Evolutionary conservation across 2,797 vertebrate genomes (phyloP).

Genomic region (Crypturellus tataupa): DNA sequence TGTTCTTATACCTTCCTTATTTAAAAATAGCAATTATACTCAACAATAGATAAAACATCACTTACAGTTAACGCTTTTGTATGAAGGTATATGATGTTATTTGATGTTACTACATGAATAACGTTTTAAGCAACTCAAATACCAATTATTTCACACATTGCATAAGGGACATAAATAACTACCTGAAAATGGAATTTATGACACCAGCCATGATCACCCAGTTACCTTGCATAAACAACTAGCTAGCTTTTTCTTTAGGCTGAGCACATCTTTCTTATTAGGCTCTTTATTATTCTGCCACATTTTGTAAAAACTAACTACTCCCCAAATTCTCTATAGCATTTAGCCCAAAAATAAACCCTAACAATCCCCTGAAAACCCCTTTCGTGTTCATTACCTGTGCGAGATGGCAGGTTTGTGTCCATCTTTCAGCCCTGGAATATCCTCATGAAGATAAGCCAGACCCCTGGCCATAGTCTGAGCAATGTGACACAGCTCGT

Average conservation of each 20-base stretch:
- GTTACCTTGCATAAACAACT: background rate
- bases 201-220: too few relatives aligned
- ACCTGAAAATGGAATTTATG: background rate
- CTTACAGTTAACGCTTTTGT: background rate
- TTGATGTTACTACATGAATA: accelerated
- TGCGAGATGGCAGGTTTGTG: constrained; percentile 97
- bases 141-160: background rate
- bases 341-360: background rate
- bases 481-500: constrained; percentile 93
- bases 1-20: background rate
- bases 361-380: too few relatives aligned
- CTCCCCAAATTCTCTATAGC: accelerated
- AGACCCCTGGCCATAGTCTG: constrained; percentile 92
- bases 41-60: background rate
- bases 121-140: background rate
- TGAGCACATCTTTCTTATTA: background rate
- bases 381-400: constrained; percentile 77
- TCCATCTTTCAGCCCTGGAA: constrained; percentile 94
- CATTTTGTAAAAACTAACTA: background rate
- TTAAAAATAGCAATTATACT: background rate
- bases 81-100: background rate
- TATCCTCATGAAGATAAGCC: constrained; percentile 95
- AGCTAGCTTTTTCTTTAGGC: background rate
- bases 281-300: background rate
- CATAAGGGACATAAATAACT: background rate